phyloP scores from a whole-genome alignment of 2,888 invertebrate species.

The Pheosia tremula region DNA sequence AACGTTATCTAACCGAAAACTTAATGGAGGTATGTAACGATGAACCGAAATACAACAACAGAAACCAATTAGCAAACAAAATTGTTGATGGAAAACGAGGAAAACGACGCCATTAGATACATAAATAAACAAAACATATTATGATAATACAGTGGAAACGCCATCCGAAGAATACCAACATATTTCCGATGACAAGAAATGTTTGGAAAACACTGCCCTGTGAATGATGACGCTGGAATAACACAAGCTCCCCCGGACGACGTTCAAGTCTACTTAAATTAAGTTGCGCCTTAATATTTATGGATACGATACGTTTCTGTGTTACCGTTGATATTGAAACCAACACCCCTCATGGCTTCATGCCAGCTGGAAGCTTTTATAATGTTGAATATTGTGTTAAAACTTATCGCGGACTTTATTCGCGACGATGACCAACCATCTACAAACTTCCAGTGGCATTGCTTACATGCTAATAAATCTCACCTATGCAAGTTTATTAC shows the following conservation, averaged over 20 bases:
- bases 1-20: slow-evolving; percentile 23
- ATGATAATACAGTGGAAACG: slow-evolving; percentile 77
- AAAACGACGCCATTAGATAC: slow-evolving; percentile 76
- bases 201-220: slow-evolving; percentile 79
- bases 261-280: slow-evolving; percentile 62
- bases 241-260: slow-evolving; percentile 69
- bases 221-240: slow-evolving; percentile 70
- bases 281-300: slow-evolving; percentile 66
- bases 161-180: slow-evolving; percentile 76
- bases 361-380: slow-evolving; percentile 80
- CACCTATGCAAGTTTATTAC: slow-evolving; percentile 50
- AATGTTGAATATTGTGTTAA: slow-evolving; percentile 57
- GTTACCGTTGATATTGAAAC: slow-evolving; percentile 76
- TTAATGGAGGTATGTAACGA: slow-evolving; percentile 33
- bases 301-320: slow-evolving; percentile 83
- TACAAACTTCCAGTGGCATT: slow-evolving; percentile 77
- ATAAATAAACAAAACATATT: slow-evolving; percentile 81
- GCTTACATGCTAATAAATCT: slow-evolving; percentile 74
- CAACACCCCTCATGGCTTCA: slow-evolving; percentile 83
- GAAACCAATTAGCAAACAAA: slow-evolving; percentile 52
- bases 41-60: slow-evolving; percentile 47
- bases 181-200: slow-evolving; percentile 64
- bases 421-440: slow-evolving; percentile 41
- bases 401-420: slow-evolving; percentile 26
- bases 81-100: slow-evolving; percentile 64